Conservation (phyloP, 2,888 invertebrate species). For the Orthosia gothica region DNA sequence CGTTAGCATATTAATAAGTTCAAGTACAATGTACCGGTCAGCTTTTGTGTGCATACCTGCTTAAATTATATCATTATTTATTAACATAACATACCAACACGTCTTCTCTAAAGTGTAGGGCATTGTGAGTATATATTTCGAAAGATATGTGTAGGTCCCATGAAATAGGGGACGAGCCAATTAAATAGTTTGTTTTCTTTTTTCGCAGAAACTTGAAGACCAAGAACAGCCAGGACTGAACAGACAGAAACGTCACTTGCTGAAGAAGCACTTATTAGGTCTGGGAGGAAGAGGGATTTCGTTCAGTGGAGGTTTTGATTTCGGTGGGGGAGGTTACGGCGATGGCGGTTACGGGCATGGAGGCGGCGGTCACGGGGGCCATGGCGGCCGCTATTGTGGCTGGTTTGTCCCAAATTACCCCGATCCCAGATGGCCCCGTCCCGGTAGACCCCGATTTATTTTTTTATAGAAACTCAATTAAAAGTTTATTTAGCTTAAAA, state of each 20-base stretch:
- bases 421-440: too few relatives aligned
- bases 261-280: slow-evolving; percentile 73
- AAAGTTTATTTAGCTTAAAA: too few relatives aligned
- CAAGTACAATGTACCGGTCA: slow-evolving; percentile 12
- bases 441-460: too few relatives aligned
- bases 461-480: too few relatives aligned
- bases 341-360: slow-evolving; percentile 72
- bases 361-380: slow-evolving; percentile 67
- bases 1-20: slow-evolving; percentile 40
- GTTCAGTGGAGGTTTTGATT: slow-evolving; percentile 66
- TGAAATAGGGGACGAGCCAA: too few relatives aligned
- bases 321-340: slow-evolving; percentile 57
- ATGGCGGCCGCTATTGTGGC: slow-evolving; percentile 71
- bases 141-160: too few relatives aligned
- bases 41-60: slow-evolving; percentile 9
- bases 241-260: slow-evolving; percentile 81
- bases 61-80: too few relatives aligned
- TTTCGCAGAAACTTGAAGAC: slow-evolving; percentile 86
- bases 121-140: too few relatives aligned
- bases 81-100: too few relatives aligned
- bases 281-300: slow-evolving; percentile 67
- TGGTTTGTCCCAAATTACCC: slow-evolving; percentile 36
- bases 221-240: slow-evolving; percentile 76
- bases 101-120: too few relatives aligned
- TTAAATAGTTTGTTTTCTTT: slow-evolving; percentile 21